A percentile compares a stretch with the other conserved stretches of the same genome.
phyloP scores from a whole-genome alignment of 2,797 vertebrate species.

The Micrastur ruficollis region DNA sequence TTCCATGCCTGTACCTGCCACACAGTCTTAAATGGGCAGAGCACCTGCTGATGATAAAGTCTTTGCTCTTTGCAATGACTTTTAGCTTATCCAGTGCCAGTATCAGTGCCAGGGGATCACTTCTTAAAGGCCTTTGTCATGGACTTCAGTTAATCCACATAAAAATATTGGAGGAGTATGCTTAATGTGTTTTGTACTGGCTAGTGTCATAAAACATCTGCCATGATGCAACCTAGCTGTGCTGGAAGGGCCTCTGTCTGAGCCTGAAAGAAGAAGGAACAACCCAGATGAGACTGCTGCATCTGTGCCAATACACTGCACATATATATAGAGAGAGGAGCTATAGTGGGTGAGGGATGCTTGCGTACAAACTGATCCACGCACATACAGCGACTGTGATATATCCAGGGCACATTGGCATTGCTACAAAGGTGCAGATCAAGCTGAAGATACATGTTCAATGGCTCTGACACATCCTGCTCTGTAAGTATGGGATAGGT shows the following conservation, averaged over 20 bases:
- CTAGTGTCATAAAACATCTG: neutral
- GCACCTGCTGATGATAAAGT: neutral
- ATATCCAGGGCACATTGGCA: neutral
- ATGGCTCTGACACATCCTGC: neutral
- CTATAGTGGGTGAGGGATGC: neutral
- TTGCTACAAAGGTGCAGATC: neutral
- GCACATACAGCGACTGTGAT: neutral
- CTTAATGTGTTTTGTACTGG: neutral
- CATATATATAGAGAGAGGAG: neutral
- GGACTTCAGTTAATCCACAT: neutral
- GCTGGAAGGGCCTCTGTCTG: neutral
- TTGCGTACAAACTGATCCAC: neutral
- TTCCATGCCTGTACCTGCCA: neutral
- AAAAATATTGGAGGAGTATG: neutral
- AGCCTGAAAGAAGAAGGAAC: neutral
- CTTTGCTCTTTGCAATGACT: neutral
- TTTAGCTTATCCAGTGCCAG: neutral
- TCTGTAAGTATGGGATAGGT: neutral
- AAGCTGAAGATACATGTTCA: neutral
- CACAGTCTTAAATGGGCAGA: neutral
- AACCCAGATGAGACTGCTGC: neutral
- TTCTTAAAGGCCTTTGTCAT: neutral
- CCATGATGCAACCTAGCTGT: neutral
- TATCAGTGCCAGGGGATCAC: neutral
- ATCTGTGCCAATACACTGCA: neutral